These are phyloP conservation scores for Metalampra italica DNA, from an alignment of 2,888 invertebrate genomes.

Conservation along the genomic window DNA sequence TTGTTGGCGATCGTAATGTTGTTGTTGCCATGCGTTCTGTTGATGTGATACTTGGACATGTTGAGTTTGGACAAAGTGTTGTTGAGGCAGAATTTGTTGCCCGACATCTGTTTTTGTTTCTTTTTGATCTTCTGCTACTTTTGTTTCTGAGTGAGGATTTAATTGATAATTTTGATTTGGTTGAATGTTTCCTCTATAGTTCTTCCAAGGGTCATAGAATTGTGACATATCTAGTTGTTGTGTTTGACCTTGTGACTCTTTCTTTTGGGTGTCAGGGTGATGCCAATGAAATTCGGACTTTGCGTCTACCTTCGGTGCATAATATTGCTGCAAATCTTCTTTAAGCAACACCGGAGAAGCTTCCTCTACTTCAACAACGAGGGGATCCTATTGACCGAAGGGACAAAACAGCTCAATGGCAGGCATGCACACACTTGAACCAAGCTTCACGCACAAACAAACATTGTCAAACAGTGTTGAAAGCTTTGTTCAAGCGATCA, in stretches of 20 bases:
- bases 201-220: constrained; percentile 86
- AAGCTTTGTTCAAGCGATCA: constrained; percentile 63
- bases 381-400: constrained; percentile 58
- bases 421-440: constrained; percentile 69
- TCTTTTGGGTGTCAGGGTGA: constrained; percentile 47
- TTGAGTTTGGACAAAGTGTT: not conserved
- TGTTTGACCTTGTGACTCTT: constrained; percentile 29
- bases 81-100: not conserved
- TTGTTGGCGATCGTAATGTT: constrained; percentile 19
- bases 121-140: not conserved
- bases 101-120: not conserved
- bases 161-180: constrained; percentile 12
- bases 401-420: constrained; percentile 62
- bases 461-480: constrained; percentile 39
- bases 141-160: not conserved
- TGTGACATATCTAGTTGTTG: constrained; percentile 42
- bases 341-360: constrained; percentile 34
- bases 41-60: not conserved
- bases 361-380: constrained; percentile 47
- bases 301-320: constrained; percentile 56
- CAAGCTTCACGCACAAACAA: constrained; percentile 52
- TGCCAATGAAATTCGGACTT: constrained; percentile 73
- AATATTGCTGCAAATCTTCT: constrained; percentile 46
- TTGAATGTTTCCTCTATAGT: constrained; percentile 77
- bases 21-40: constrained; percentile 5